A percentile compares a stretch with the other conserved stretches of the same genome.
Evolutionary conservation across 2,888 invertebrate genomes (phyloP).

Genomic region (Acanthoscelides obtectus): DNA sequence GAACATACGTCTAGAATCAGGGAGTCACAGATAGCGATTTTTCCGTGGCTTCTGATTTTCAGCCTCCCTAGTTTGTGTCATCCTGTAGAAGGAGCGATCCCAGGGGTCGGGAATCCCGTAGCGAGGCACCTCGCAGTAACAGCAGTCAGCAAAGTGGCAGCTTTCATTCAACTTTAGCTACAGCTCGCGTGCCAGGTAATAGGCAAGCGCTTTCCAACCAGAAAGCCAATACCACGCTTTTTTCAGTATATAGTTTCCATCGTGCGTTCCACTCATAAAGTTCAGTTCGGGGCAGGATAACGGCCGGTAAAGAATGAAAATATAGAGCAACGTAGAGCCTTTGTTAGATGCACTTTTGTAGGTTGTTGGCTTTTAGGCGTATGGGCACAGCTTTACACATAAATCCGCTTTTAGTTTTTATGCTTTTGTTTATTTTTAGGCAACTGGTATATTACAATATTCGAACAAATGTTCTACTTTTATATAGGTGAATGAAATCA

Average conservation of each 20-base stretch:
- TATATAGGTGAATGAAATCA: no score
- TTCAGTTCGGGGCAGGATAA: background rate
- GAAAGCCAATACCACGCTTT: slow-evolving; percentile 22
- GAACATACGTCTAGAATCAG: no score
- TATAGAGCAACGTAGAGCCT: background rate
- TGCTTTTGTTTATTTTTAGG: no score
- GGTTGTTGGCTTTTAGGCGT: background rate
- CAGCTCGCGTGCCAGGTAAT: slow-evolving; percentile 38
- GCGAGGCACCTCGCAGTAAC: slow-evolving; percentile 6
- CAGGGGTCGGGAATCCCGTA: background rate
- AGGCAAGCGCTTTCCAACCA: slow-evolving; percentile 37
- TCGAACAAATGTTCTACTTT: no score
- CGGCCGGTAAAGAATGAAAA: background rate
- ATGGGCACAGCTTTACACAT: no score
- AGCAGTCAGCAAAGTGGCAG: slow-evolving; percentile 25
- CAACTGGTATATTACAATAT: no score
- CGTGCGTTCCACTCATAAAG: background rate
- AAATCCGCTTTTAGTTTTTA: no score
- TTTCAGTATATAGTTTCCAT: background rate
- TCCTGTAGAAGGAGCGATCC: background rate
- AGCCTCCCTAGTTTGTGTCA: background rate
- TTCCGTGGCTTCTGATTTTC: no score
- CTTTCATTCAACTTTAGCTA: slow-evolving; percentile 30
- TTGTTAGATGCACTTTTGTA: background rate
- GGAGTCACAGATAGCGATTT: no score